These are phyloP conservation scores for Python bivittatus DNA, from an alignment of 2,113 vertebrate species.

Conservation along the genomic window DNA sequence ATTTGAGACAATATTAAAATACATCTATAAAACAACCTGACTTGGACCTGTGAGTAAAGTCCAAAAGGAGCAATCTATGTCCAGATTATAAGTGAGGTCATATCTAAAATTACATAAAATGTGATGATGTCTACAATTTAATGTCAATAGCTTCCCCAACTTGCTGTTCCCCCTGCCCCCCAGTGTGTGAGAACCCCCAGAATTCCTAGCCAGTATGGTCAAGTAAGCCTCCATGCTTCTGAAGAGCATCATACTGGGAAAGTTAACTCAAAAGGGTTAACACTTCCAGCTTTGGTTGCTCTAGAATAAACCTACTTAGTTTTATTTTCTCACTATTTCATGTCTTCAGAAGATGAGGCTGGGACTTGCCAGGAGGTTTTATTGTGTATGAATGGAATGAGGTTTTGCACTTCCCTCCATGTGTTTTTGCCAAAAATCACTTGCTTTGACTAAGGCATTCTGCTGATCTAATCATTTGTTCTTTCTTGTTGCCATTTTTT, in stretches of 20 bases:
- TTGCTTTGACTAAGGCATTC: not conserved
- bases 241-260: not conserved
- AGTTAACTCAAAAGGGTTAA: not conserved
- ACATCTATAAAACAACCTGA: not conserved
- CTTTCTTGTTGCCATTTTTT: not conserved
- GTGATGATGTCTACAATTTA: not conserved
- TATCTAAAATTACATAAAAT: not conserved
- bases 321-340: slow-evolving; percentile 27
- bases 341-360: slow-evolving; percentile 17
- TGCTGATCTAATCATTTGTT: not conserved
- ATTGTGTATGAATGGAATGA: slow-evolving; percentile 5
- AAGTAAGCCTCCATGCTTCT: not conserved
- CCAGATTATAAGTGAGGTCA: not conserved
- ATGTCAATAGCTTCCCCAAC: not conserved
- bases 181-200: not conserved
- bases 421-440: slow-evolving; percentile 8
- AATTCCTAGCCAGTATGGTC: not conserved
- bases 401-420: slow-evolving; percentile 12
- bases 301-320: not conserved
- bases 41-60: not conserved
- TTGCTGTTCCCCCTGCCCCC: not conserved
- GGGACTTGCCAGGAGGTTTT: slow-evolving; percentile 7
- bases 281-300: slow-evolving; percentile 16
- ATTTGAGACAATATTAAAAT: not conserved
- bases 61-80: not conserved